These are phyloP conservation scores for Acanthoscelides obtectus DNA, from an alignment of 2,888 invertebrate species.

Conservation along the genomic window DNA sequence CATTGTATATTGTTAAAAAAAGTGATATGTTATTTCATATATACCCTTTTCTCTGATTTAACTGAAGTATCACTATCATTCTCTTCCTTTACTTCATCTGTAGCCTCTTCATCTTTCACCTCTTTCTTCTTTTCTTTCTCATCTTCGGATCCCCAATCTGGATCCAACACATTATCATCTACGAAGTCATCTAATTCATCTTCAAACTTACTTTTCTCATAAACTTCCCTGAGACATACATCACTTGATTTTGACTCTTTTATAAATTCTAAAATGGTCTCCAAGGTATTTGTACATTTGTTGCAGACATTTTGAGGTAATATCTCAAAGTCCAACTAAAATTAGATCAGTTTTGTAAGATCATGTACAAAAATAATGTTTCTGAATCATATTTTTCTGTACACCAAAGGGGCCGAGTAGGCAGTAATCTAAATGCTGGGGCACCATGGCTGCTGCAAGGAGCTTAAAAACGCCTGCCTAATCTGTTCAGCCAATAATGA, in stretches of 20 bases:
- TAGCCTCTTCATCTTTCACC: background rate
- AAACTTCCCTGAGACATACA: conserved; percentile 12
- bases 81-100: background rate
- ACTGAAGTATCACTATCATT: background rate
- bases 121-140: conserved; percentile 2
- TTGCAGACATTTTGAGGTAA: conserved; percentile 20
- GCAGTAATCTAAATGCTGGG: too few relatives aligned
- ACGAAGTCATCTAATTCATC: conserved; percentile 2
- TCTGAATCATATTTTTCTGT: too few relatives aligned
- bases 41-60: background rate
- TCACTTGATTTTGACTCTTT: conserved; percentile 14
- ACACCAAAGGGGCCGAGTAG: too few relatives aligned
- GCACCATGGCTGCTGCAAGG: too few relatives aligned
- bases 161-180: conserved; percentile 2
- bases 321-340: conserved; percentile 14
- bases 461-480: too few relatives aligned
- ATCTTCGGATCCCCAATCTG: conserved; percentile 1
- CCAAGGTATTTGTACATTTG: conserved; percentile 11
- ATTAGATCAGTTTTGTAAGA: conserved; percentile 9
- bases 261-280: conserved; percentile 17
- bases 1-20: too few relatives aligned
- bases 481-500: too few relatives aligned
- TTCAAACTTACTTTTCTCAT: conserved; percentile 6
- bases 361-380: background rate
- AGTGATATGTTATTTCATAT: background rate